Evolutionary conservation across 2,113 vertebrate genomes (phyloP).

Genomic region (Trachemys scripta): DNA sequence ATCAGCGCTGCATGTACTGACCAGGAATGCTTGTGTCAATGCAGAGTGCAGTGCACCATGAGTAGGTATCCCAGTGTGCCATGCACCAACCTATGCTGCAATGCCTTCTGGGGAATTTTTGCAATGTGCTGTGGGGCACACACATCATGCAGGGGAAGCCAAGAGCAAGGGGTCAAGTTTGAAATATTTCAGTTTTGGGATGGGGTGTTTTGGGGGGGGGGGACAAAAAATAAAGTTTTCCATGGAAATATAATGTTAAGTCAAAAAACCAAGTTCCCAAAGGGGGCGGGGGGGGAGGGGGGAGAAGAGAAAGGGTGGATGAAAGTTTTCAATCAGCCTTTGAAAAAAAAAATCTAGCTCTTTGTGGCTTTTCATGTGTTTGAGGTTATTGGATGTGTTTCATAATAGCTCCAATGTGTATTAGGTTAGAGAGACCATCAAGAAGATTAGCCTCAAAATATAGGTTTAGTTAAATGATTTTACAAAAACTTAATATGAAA

Average conservation of each 20-base stretch:
- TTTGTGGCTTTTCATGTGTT: conserved; percentile 13
- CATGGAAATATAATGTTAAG: conserved; percentile 13
- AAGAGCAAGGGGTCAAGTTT: background rate
- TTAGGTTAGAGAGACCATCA: conserved; percentile 10
- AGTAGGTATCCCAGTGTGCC: background rate
- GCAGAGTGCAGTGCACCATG: background rate
- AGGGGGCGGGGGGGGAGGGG: no score
- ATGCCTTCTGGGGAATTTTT: background rate
- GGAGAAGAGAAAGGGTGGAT: background rate
- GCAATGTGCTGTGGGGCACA: background rate
- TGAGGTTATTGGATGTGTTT: background rate
- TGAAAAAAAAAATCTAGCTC: conserved; percentile 41
- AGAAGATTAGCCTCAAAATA: conserved; percentile 26
- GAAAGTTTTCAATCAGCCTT: conserved; percentile 10
- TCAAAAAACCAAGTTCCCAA: background rate
- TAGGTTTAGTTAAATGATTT: conserved; percentile 33
- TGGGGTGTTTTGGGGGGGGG: background rate
- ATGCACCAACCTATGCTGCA: background rate
- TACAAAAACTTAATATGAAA: conserved; percentile 13
- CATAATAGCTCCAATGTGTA: no score
- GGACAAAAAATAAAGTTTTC: background rate
- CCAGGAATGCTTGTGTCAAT: background rate
- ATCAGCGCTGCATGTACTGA: background rate
- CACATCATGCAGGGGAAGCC: background rate
- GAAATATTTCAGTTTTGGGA: background rate